phyloP scores from a whole-genome alignment of 2,797 vertebrate species.

The Parambassis ranga region DNA sequence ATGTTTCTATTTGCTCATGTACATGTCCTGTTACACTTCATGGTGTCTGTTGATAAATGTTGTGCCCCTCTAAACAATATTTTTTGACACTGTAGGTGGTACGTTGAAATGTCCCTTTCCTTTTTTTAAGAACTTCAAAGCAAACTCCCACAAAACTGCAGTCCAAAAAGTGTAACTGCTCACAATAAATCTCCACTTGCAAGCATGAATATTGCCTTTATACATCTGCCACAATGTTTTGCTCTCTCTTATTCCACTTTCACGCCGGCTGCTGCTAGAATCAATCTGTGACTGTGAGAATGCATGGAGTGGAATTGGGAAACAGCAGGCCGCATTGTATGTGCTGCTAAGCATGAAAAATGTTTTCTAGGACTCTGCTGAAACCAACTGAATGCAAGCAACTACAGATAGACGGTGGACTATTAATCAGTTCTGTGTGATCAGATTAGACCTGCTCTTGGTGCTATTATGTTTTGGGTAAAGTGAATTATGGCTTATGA shows the following conservation, averaged over 20 bases:
- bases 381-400: constrained; percentile 48
- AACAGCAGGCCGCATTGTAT: constrained; percentile 53
- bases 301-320: constrained; percentile 53
- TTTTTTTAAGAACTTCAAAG: constrained; percentile 29
- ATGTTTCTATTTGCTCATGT: not conserved
- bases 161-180: constrained; percentile 45
- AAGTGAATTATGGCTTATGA: constrained; percentile 34
- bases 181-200: constrained; percentile 47
- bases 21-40: not conserved
- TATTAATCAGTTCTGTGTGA: constrained; percentile 67
- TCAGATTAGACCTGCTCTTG: constrained; percentile 53
- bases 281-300: constrained; percentile 60
- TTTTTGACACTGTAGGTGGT: not conserved
- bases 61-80: not conserved
- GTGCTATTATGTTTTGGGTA: constrained; percentile 37
- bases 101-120: not conserved
- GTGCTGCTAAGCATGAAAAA: constrained; percentile 67
- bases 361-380: constrained; percentile 47
- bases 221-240: constrained; percentile 52
- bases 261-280: constrained; percentile 58
- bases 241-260: constrained; percentile 57
- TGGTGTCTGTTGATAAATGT: not conserved
- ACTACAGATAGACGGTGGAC: constrained; percentile 53
- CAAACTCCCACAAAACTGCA: constrained; percentile 32
- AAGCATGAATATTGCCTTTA: constrained; percentile 57